These are phyloP conservation scores for Nomada lathburiana DNA, from an alignment of 2,888 invertebrate genomes.

Conservation along the genomic window DNA sequence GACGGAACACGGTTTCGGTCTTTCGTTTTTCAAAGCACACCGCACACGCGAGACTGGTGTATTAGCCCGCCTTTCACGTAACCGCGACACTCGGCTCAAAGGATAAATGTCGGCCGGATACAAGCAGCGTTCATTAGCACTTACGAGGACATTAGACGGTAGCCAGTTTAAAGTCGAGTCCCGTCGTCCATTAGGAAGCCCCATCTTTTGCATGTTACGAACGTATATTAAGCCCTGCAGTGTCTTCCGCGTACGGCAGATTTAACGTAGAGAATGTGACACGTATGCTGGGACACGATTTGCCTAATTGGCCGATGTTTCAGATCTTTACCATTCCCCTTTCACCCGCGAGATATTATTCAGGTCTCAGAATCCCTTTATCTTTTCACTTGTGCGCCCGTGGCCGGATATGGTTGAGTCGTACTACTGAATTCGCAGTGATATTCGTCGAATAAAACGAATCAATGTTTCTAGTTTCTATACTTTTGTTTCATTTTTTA, in stretches of 20 bases:
- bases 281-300: conserved; percentile 44
- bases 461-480: no score
- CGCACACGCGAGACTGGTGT: conserved; percentile 22
- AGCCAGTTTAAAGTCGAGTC: conserved; percentile 62
- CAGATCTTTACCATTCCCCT: conserved; percentile 17
- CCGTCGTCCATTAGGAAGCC: conserved; percentile 67
- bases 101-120: conserved; percentile 69
- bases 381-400: neutral
- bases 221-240: conserved; percentile 58
- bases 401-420: neutral
- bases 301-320: conserved; percentile 56
- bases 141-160: conserved; percentile 70
- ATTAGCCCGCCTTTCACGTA: conserved; percentile 47
- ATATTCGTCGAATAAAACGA: neutral
- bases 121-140: conserved; percentile 70
- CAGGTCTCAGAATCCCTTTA: neutral
- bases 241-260: conserved; percentile 31
- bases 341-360: conserved; percentile 13
- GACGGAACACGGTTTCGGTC: neutral
- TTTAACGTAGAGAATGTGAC: conserved; percentile 50
- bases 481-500: neutral
- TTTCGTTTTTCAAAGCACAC: conserved; percentile 46
- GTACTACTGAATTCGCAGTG: conserved; percentile 17
- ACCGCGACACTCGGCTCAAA: conserved; percentile 62
- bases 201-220: conserved; percentile 64